Base-by-base conservation (phyloP, 2,888 invertebrate genomes). In the Volucella bombylans region DNA sequence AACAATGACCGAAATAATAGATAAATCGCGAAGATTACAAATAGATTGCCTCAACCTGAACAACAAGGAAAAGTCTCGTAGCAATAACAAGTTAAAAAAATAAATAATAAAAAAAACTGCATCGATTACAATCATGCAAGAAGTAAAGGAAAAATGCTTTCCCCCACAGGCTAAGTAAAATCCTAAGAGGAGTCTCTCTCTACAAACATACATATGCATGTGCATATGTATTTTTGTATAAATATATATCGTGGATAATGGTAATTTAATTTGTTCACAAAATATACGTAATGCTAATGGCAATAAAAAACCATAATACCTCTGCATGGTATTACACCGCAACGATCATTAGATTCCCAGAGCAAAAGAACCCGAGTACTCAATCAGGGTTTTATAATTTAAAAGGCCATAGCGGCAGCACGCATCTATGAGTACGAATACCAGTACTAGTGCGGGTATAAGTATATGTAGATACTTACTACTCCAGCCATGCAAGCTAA, bases 231-330 rank as follows among this genome's bases (percentile, higher is more conserved):
- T 68, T 78, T 67, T 68, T 78, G 73, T 73, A 78, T 78, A 68
- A 23, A 31, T 77, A 50, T 64, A 71, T 82, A 59, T 82, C 72
- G 68, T 79, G 73, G 79, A 82, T 79, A 79, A 79, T 79, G 73
- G 73, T 82, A 79, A 78, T 82, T 82, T 79, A 82, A 82, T 79
- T 78, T 82, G 78, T 73, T 69, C 68, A 64, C 61, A 82, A 79
- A 68, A 68, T 79, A 50, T 47, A 65, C 71, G 76, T 77, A 77
- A 77, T 77, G 82, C 82, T 77, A 72, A 82, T 82, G 67, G 82
- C 71, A 72, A 77, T 82, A 82, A 82, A 31, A 77, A 72, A 57
- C 77, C 61, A 77, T 77, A 72, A 72, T 77, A 82, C 72, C 72
- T 57, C 49, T 23, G 67, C 45, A 49, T 72, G 67, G 59, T 73